phyloP scores from a whole-genome alignment of 2,888 invertebrate genomes.

The Conchocele bisecta region DNA sequence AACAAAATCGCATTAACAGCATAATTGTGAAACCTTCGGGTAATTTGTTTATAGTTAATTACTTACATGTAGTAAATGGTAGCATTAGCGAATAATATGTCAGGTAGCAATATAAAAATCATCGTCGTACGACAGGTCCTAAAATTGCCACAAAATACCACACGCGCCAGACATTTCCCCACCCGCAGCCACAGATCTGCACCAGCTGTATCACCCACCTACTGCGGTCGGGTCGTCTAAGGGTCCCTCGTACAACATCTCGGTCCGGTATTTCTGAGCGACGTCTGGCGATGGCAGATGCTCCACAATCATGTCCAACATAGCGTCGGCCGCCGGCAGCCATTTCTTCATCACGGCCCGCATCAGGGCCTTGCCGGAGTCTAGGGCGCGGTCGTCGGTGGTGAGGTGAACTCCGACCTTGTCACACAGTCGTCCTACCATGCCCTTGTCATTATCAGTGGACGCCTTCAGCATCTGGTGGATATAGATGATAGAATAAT shows the following conservation, averaged over 20 bases:
- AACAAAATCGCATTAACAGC: no score
- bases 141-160: no score
- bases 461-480: conserved; percentile 66
- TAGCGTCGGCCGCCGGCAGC: conserved; percentile 99
- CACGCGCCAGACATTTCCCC: no score
- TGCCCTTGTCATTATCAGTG: conserved; percentile 82
- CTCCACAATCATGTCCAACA: conserved; percentile 99
- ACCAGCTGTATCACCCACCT: no score
- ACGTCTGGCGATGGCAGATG: conserved; percentile 99
- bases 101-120: no score
- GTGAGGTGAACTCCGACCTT: conserved; percentile 96
- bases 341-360: conserved; percentile 99
- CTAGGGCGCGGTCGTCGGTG: conserved; percentile 97
- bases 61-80: no score
- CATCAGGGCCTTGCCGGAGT: conserved; percentile 94
- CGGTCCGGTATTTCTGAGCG: conserved; percentile 99
- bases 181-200: no score
- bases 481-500: no score
- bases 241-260: conserved; percentile 99
- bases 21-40: no score
- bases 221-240: conserved; percentile 97
- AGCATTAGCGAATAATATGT: no score
- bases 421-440: conserved; percentile 92
- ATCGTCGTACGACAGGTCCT: no score
- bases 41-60: no score